A percentile compares a stretch with the other conserved stretches of the same genome.
phyloP scores from a whole-genome alignment of 2,113 vertebrate genomes.

The Syngnathus scovelli region DNA sequence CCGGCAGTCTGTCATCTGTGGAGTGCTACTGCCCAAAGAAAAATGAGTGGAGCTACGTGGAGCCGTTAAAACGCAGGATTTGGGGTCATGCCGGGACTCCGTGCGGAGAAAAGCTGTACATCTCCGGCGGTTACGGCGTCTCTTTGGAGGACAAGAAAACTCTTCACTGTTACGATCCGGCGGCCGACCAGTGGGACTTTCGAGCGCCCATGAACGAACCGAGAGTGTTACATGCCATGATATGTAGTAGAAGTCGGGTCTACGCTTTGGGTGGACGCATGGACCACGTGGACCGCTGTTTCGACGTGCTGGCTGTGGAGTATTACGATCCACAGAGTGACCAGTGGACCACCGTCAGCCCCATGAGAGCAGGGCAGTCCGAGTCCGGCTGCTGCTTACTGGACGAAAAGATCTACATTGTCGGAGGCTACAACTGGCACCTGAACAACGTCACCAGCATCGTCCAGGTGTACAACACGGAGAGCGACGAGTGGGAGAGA shows the following conservation, averaged over 20 bases:
- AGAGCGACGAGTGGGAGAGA: constrained; percentile 92
- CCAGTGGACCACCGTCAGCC: constrained; percentile 91
- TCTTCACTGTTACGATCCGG: constrained; percentile 84
- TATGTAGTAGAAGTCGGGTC: constrained; percentile 69
- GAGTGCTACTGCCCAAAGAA: constrained; percentile 88
- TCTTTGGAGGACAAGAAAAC: constrained; percentile 94
- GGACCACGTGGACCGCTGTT: constrained; percentile 95
- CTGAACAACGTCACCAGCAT: constrained; percentile 96
- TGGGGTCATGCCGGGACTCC: constrained; percentile 92
- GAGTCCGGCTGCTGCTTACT: constrained; percentile 90
- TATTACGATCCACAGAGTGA: constrained; percentile 86
- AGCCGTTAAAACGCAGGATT: constrained; percentile 86
- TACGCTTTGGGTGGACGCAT: constrained; percentile 91
- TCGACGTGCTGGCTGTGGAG: constrained; percentile 87
- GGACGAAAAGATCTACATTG: constrained; percentile 85
- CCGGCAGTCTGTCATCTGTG: constrained; percentile 88
- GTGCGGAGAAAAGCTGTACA: constrained; percentile 76
- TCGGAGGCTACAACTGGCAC: constrained; percentile 97
- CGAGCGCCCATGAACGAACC: constrained; percentile 90
- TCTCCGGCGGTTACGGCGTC: constrained; percentile 91
- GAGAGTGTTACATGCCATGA: constrained; percentile 89
- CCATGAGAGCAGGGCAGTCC: constrained; percentile 91
- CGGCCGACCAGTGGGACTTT: constrained; percentile 83
- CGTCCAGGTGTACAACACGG: constrained; percentile 93
- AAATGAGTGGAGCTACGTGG: constrained; percentile 86